Base-by-base conservation (phyloP, 2,888 invertebrate species). In the Crioceris asparagi region DNA sequence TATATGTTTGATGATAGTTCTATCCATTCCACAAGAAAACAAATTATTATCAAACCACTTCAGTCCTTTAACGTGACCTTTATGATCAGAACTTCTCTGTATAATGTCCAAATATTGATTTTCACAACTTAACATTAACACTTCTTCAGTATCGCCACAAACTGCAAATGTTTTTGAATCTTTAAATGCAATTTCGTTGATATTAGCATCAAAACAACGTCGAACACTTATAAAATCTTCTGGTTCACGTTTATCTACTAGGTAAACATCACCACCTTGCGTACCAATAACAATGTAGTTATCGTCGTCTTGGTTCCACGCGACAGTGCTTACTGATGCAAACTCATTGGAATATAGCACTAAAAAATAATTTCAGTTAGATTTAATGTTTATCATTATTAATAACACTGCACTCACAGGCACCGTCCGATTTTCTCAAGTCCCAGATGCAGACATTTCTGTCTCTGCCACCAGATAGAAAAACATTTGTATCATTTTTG, bases 11-110 rank as follows among this genome's bases (percentile, higher is more conserved):
- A 65, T 48, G 19, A 72, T 55, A 48, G 60, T 57, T 43, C 65
- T 66, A 52, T 74, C 74, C 69, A 75, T 75, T 11, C 73, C 71
- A 59, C 75, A 76, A 3, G 74, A 69, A 46, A 69, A 68, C 38
- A 77, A 62, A 16, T 19, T 40, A 35, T 60, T 56, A 29, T 62
- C 57, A 26, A 67, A 53, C 76, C 76, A 77, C 3, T 70, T 63
- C 11, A 77, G 48, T 25, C 71, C 74, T 42, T 71, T 66, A 8
- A 75, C 72, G 54, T 71, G 69, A 47, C 70, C 72, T 15, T 40
- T 50, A 51, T 77, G 76, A 16, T 58, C 50, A 15, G 59, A 52
- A 51, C 67, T 65, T 43, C 61, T 59, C 48, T 70, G 71, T 40
- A 66, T 43, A 12, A 52, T 46, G 36, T 56, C 50, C 21, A 64